Percentiles rank a stretch among this genome's conserved stretches.
Conservation (phyloP, 1,140 invertebrate genomes). For the Nomia melanderi region DNA sequence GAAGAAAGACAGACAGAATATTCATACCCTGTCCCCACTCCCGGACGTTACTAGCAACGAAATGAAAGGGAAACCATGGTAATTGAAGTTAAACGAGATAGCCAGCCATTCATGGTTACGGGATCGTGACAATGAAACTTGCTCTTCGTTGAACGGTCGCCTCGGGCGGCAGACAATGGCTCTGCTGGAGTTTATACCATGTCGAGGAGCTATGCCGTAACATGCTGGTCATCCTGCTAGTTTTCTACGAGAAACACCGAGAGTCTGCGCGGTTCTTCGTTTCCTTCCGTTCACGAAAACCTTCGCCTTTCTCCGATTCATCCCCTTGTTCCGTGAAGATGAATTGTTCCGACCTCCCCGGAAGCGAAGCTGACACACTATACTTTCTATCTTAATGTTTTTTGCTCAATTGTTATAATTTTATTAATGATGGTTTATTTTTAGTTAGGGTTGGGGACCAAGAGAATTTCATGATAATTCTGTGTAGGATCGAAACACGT, state of each 20-base stretch:
- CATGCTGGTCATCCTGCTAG: conserved; percentile 41
- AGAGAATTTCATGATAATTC: too few relatives aligned
- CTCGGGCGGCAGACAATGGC: conserved; percentile 71
- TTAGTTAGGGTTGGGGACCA: too few relatives aligned
- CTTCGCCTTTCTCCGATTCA: conserved; percentile 21
- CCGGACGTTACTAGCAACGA: conserved; percentile 27
- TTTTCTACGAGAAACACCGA: conserved; percentile 49
- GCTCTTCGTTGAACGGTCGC: conserved; percentile 61
- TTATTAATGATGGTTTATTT: too few relatives aligned
- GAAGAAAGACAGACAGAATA: conserved; percentile 38
- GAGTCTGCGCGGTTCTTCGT: conserved; percentile 14
- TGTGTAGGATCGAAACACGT: too few relatives aligned
- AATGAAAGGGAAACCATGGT: conserved; percentile 66
- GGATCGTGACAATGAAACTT: conserved; percentile 71
- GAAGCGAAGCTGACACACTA: background rate
- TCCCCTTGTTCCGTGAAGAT: conserved; percentile 14
- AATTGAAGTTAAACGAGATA: conserved; percentile 77
- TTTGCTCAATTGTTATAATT: background rate
- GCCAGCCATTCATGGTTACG: conserved; percentile 70
- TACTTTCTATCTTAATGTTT: background rate
- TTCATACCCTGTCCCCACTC: conserved; percentile 35
- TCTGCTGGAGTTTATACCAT: conserved; percentile 70
- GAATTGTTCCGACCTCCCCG: background rate
- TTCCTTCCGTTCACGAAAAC: conserved; percentile 44
- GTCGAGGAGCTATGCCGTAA: conserved; percentile 56